A percentile compares a stretch with the other conserved stretches of the same genome.
phyloP scores from a whole-genome alignment of 2,113 vertebrate species.

The Paralichthys olivaceus region DNA sequence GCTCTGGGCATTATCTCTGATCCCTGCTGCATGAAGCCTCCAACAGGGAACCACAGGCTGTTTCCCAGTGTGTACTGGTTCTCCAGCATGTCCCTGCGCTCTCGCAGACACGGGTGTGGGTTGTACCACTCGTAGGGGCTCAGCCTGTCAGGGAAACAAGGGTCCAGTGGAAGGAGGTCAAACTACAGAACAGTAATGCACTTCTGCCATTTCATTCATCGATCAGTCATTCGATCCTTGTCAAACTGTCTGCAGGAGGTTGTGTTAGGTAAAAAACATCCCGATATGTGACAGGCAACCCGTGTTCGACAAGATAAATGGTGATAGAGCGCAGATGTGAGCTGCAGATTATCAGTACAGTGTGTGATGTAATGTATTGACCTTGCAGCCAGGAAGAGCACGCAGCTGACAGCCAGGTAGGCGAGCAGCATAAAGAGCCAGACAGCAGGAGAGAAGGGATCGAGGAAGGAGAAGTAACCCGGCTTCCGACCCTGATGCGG shows the following conservation, averaged over 20 bases:
- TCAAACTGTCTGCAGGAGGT: constrained; percentile 47
- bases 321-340: constrained; percentile 39
- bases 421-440: constrained; percentile 98
- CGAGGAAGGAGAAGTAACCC: constrained; percentile 95
- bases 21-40: constrained; percentile 98
- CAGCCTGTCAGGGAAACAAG: constrained; percentile 78
- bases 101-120: constrained; percentile 91
- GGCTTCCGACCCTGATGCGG: constrained; percentile 89
- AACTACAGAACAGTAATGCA: constrained; percentile 11
- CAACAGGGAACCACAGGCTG: constrained; percentile 95
- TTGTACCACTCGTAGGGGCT: constrained; percentile 97
- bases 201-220: constrained; percentile 24
- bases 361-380: constrained; percentile 77
- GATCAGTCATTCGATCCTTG: constrained; percentile 46
- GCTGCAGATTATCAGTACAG: constrained; percentile 45
- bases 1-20: constrained; percentile 95
- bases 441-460: constrained; percentile 95
- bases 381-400: constrained; percentile 95
- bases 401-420: constrained; percentile 95
- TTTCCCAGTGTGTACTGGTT: constrained; percentile 96
- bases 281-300: constrained; percentile 40
- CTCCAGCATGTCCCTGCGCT: constrained; percentile 89
- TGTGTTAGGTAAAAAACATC: constrained; percentile 28
- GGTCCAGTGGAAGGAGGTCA: constrained; percentile 35
- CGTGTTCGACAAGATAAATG: constrained; percentile 56